Evolutionary conservation across 1,140 invertebrate species (phyloP).

Genomic region (Plectus sambesii): DNA sequence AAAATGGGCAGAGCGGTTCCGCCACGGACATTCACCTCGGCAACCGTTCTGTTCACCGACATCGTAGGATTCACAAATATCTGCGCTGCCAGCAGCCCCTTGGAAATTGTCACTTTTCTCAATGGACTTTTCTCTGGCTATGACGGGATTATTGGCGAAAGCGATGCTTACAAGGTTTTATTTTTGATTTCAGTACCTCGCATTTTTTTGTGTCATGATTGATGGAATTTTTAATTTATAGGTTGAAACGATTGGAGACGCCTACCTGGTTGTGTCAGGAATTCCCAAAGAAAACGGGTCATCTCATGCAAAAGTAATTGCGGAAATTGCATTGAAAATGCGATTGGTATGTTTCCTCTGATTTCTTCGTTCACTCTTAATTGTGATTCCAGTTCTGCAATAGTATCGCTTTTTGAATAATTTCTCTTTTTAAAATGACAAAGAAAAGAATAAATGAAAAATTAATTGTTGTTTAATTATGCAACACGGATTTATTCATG

Average conservation of each 20-base stretch:
- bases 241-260: slow-evolving; percentile 77
- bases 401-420: too few relatives aligned
- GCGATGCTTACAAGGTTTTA: slow-evolving; percentile 11
- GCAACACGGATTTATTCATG: too few relatives aligned
- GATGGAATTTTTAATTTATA: slow-evolving; percentile 23
- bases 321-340: background rate
- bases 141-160: slow-evolving; percentile 1
- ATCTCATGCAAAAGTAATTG: background rate
- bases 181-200: background rate
- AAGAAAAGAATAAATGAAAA: too few relatives aligned
- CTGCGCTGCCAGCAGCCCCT: background rate
- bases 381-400: too few relatives aligned
- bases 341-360: background rate
- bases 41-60: background rate
- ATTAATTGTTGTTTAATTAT: too few relatives aligned
- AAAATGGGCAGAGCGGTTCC: too few relatives aligned
- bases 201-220: background rate
- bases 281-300: slow-evolving; percentile 62
- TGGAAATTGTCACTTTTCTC: slow-evolving; percentile 1
- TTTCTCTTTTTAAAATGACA: too few relatives aligned
- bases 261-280: slow-evolving; percentile 75
- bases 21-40: background rate
- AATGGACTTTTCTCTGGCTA: slow-evolving; percentile 5
- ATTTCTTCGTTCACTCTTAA: too few relatives aligned
- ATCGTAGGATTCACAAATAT: background rate